Evolutionary conservation across 2,888 invertebrate species (phyloP).

Genomic region (Micoletzkya japonica): DNA sequence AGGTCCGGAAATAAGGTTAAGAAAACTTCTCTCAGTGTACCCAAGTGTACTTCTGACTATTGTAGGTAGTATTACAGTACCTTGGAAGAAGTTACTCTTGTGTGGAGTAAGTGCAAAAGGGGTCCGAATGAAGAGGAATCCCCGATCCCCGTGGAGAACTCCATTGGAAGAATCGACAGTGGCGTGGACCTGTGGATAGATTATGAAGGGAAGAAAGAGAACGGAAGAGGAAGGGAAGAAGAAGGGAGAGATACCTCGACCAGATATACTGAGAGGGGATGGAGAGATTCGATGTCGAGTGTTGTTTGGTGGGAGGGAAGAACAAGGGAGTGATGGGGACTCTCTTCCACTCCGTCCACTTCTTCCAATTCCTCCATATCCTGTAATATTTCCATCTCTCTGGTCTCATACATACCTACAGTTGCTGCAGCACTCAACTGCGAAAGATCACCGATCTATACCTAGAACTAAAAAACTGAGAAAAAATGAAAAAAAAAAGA

Average conservation of each 20-base stretch:
- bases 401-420: neutral
- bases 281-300: constrained; percentile 46
- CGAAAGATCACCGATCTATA: too few species aligned
- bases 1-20: too few species aligned
- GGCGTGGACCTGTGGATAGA: constrained; percentile 44
- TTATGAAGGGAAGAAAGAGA: neutral
- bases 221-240: neutral
- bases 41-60: neutral
- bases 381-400: neutral
- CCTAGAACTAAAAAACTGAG: too few species aligned
- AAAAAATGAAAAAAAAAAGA: too few species aligned
- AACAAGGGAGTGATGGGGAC: constrained; percentile 42
- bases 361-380: constrained; percentile 16
- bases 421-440: too few species aligned
- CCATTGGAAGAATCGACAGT: constrained; percentile 56
- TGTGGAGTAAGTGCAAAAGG: neutral
- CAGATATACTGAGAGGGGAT: constrained; percentile 51
- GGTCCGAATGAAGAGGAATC: constrained; percentile 52
- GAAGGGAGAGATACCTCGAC: constrained; percentile 40
- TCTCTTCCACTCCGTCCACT: constrained; percentile 16
- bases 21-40: too few species aligned
- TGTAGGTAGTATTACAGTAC: neutral
- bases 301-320: constrained; percentile 52
- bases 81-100: neutral
- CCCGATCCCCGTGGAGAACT: constrained; percentile 57